Percentiles rank a stretch among this genome's conserved stretches.
These are phyloP conservation scores for Calcarius lapponicus DNA, from an alignment of 2,797 vertebrate species.

Conservation along the genomic window DNA sequence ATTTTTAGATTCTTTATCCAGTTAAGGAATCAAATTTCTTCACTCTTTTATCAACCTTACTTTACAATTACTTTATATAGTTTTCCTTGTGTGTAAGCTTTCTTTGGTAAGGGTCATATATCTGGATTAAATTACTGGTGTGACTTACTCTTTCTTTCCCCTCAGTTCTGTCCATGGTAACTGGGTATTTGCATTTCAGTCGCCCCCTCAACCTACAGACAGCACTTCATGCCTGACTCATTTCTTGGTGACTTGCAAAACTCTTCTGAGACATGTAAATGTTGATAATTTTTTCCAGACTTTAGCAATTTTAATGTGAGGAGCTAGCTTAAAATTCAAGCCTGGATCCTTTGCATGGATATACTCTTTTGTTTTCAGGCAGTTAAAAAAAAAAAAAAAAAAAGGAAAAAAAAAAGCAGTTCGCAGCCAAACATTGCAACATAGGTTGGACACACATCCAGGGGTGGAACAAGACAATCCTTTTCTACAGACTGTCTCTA, in stretches of 20 bases:
- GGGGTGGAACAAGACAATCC: conserved; percentile 31
- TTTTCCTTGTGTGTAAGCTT: background rate
- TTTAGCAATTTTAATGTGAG: background rate
- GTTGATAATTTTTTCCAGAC: conserved; percentile 22
- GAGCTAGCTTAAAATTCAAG: background rate
- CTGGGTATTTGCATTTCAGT: background rate
- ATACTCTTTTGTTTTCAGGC: background rate
- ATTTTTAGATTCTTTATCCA: background rate
- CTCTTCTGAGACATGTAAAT: background rate
- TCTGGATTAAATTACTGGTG: background rate
- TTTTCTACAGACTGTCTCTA: conserved; percentile 9
- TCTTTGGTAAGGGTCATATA: background rate
- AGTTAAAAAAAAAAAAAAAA: background rate
- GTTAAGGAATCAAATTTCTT: background rate
- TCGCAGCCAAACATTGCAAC: conserved; percentile 61
- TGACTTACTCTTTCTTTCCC: background rate
- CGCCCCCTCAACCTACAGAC: background rate
- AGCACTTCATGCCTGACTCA: background rate
- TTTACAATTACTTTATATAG: background rate
- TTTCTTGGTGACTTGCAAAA: conserved; percentile 25
- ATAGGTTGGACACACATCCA: conserved; percentile 23
- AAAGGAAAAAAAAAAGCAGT: background rate
- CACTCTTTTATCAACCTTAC: background rate
- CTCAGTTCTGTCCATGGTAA: background rate
- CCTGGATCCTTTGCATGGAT: background rate